Conservation (phyloP, 2,797 vertebrate genomes). For the Streptopelia turtur region DNA sequence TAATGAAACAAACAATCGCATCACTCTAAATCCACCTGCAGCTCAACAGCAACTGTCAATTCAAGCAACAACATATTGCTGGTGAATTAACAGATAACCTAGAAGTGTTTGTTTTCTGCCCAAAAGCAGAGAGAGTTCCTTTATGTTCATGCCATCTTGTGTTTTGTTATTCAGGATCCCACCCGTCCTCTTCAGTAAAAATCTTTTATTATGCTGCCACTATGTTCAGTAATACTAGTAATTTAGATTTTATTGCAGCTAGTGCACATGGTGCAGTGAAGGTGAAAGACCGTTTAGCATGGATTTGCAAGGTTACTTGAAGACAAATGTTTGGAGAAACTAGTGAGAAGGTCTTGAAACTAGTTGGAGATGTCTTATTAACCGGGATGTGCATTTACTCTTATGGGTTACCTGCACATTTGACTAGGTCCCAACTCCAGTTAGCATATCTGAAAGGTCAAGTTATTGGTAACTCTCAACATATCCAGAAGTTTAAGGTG, state of each 20-base stretch:
- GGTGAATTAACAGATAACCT: background rate
- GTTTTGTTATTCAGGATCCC: background rate
- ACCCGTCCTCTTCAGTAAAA: background rate
- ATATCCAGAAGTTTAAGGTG: background rate
- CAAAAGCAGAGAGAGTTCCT: background rate
- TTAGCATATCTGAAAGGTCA: background rate
- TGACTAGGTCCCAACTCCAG: background rate
- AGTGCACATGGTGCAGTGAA: background rate
- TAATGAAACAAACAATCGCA: background rate
- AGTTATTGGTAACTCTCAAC: background rate
- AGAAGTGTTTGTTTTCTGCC: background rate
- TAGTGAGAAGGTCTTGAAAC: background rate
- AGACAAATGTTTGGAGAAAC: background rate
- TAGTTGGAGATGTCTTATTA: background rate
- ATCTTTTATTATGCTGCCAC: background rate
- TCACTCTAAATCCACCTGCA: background rate
- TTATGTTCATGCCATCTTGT: background rate
- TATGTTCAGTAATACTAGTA: background rate
- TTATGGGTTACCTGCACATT: accelerated
- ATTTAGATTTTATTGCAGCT: background rate
- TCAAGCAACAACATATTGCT: background rate
- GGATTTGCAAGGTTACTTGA: background rate
- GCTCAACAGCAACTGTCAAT: background rate
- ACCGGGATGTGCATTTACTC: background rate
- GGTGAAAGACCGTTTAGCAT: background rate